phyloP scores from a whole-genome alignment of 2,888 invertebrate genomes.

The Conus canariensis region DNA sequence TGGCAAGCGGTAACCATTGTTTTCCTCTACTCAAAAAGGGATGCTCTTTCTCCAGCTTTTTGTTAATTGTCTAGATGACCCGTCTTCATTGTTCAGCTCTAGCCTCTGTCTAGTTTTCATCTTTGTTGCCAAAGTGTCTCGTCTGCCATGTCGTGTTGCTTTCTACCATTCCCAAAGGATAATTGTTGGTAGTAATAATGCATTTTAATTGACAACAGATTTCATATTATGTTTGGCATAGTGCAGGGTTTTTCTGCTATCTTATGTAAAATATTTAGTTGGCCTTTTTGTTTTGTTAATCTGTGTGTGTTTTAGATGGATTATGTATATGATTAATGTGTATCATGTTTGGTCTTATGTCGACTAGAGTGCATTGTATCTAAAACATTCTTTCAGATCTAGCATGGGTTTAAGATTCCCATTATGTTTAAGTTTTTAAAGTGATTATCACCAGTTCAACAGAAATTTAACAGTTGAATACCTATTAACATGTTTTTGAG shows the following conservation, averaged over 20 bases:
- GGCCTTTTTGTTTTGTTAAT: too few relatives aligned
- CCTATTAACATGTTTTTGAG: too few relatives aligned
- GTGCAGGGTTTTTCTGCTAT: background rate
- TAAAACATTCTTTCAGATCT: background rate
- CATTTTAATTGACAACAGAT: background rate
- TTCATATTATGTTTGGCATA: background rate
- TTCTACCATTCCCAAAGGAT: background rate
- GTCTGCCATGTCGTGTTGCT: background rate
- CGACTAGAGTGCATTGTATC: background rate
- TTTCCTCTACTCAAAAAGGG: slow-evolving; percentile 35
- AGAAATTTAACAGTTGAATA: too few relatives aligned
- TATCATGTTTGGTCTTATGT: background rate
- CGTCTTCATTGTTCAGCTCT: background rate
- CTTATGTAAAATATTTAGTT: too few relatives aligned
- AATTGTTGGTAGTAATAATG: background rate
- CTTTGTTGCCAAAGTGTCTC: background rate
- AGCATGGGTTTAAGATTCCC: background rate
- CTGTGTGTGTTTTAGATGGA: too few relatives aligned
- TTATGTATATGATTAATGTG: background rate
- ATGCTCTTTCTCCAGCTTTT: slow-evolving; percentile 31
- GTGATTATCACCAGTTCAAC: too few relatives aligned
- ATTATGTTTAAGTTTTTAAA: background rate
- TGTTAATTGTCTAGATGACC: slow-evolving; percentile 42
- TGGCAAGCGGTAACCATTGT: slow-evolving; percentile 39
- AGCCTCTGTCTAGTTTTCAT: background rate